These are phyloP conservation scores for Champsocephalus esox DNA, from an alignment of 2,797 vertebrate genomes.

Conservation along the genomic window DNA sequence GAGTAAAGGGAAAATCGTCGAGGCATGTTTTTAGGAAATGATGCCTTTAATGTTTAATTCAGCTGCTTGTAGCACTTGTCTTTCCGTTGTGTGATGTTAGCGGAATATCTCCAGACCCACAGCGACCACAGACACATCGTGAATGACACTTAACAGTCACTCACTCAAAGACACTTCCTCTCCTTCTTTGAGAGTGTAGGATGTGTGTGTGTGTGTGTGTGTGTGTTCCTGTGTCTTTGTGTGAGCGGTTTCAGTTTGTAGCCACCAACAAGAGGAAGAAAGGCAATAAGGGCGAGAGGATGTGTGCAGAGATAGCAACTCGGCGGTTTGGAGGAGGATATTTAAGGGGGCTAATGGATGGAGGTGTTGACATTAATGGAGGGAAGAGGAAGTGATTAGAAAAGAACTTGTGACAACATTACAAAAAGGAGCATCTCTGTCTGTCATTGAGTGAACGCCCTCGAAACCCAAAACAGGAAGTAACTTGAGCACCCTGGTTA, in stretches of 20 bases:
- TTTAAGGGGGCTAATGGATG: conserved; percentile 17
- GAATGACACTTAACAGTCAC: conserved; percentile 63
- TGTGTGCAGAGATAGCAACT: conserved; percentile 36
- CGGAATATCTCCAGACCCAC: conserved; percentile 12
- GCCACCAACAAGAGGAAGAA: conserved; percentile 44
- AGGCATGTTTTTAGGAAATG: conserved; percentile 28
- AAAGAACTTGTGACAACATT: neutral
- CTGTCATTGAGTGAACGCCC: conserved; percentile 33
- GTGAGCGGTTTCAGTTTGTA: conserved; percentile 51
- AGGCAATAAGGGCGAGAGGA: conserved; percentile 27
- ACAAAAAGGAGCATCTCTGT: conserved; percentile 11
- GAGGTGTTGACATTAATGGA: conserved; percentile 30
- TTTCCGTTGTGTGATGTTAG: conserved; percentile 23
- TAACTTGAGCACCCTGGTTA: conserved; percentile 44
- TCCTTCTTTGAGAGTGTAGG: conserved; percentile 25
- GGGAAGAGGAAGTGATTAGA: conserved; percentile 39
- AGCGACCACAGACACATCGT: conserved; percentile 46
- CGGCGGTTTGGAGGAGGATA: neutral
- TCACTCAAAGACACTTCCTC: conserved; percentile 55
- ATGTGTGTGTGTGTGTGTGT: conserved; percentile 26
- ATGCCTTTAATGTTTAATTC: conserved; percentile 67
- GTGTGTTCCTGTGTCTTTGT: conserved; percentile 53
- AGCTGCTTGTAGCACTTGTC: conserved; percentile 45
- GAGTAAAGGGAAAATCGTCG: conserved; percentile 52
- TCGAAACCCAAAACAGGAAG: conserved; percentile 57